Base-by-base conservation (phyloP, 1,140 invertebrate genomes). In the Oscheius sp. region DNA sequence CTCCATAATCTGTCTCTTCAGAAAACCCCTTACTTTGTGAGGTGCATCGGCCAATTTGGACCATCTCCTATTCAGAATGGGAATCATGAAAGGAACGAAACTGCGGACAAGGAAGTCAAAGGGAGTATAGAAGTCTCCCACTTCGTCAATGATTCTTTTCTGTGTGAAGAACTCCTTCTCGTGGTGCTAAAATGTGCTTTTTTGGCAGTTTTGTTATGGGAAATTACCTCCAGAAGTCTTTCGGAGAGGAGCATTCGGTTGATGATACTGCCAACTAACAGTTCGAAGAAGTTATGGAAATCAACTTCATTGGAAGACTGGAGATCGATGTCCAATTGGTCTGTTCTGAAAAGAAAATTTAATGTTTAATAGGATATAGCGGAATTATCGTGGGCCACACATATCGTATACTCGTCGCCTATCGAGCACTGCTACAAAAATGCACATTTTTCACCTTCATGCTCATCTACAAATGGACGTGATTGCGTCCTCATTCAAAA, bases 181-280 rank as follows among this genome's bases (percentile, higher is more conserved):
- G 13, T 71, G 75, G 26, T 76, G 36, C 52, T 72, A 35, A 42
- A 79, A 13, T 79, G 75, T 35, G 62, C 67, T 10, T 73, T 34
- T 52, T 79, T 74, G 7, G 77, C 59, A 45, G n/a, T n/a, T n/a
- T n/a, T n/a, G 81, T 73, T 3, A 79, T 68, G 45, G 75, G 81
- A 3, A 81, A 85, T 84, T 42, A 84, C 79, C 18, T 83, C 64
- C 15, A 86, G 79, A 4, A 73, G 77, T 52, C 82, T 83, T 13
- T 86, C 79, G 20, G 84, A 77, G 67, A 85, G 84, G 1, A 84
- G 66, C 1, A 78, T 64, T 18, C 74, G 59, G 10, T 76, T 66
- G 46, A 71, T 75, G 26, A 79, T 77, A 42, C 67, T 64, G 49
- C 73, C 73, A n/a, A 75, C 73, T 2, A 71, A 32, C 1, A 69